Evolutionary conservation across 2,888 invertebrate genomes (phyloP).

Genomic region (Lutraria lutraria): DNA sequence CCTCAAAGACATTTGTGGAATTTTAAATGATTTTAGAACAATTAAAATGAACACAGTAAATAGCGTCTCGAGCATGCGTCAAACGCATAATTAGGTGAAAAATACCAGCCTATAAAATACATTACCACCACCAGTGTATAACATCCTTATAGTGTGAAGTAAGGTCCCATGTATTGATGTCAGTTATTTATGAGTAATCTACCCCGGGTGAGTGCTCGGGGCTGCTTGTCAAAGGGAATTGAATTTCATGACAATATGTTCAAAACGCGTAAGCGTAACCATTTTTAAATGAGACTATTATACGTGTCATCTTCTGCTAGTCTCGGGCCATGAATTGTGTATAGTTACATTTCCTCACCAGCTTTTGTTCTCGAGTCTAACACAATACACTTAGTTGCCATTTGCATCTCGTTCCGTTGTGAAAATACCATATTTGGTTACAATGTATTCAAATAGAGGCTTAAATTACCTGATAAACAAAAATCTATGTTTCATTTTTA

Average conservation of each 20-base stretch:
- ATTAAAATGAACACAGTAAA: not conserved
- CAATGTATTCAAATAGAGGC: constrained; percentile 61
- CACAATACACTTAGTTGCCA: constrained; percentile 43
- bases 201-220: not conserved
- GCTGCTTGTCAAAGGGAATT: constrained; percentile 17
- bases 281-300: constrained; percentile 29
- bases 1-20: not conserved
- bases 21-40: not conserved
- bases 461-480: constrained; percentile 64
- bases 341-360: constrained; percentile 34
- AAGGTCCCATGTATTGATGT: not conserved
- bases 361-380: constrained; percentile 26
- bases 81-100: not conserved
- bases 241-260: constrained; percentile 35
- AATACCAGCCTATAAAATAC: not conserved
- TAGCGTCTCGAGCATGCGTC: not conserved
- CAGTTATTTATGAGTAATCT: constrained; percentile 4
- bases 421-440: constrained; percentile 63
- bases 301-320: constrained; percentile 31
- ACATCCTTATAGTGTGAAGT: not conserved
- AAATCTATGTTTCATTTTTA: constrained; percentile 70
- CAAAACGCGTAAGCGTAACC: constrained; percentile 30
- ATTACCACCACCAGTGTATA: not conserved
- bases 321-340: constrained; percentile 22
- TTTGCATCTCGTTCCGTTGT: constrained; percentile 40